These are phyloP conservation scores for Pelusios castaneus DNA, from an alignment of 2,113 vertebrate species.

Conservation along the genomic window DNA sequence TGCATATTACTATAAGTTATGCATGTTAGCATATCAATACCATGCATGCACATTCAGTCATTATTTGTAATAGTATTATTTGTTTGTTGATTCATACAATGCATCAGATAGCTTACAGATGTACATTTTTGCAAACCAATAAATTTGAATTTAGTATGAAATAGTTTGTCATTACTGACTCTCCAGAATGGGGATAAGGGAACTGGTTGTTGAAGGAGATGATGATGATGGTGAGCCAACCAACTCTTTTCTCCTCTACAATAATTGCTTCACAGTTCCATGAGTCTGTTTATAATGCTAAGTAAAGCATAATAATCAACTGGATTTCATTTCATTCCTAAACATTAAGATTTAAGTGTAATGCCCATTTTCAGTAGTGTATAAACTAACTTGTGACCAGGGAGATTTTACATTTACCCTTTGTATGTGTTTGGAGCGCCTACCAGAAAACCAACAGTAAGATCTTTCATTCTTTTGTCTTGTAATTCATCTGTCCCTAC, in stretches of 20 bases:
- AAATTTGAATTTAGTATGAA: neutral
- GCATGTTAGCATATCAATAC: neutral
- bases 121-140: neutral
- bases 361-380: neutral
- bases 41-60: neutral
- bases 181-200: neutral
- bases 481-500: neutral
- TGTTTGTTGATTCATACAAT: neutral
- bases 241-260: neutral
- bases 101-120: neutral
- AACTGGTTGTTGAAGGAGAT: neutral
- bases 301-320: neutral
- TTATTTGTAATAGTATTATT: neutral
- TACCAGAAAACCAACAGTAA: neutral
- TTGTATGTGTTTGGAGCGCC: neutral
- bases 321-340: neutral
- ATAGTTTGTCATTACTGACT: neutral
- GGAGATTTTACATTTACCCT: neutral
- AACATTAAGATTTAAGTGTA: neutral
- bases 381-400: neutral
- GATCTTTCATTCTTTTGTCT: neutral
- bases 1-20: neutral
- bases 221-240: neutral
- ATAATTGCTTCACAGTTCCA: neutral
- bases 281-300: neutral